phyloP scores from a whole-genome alignment of 2,797 vertebrate species.

The Betta splendens region DNA sequence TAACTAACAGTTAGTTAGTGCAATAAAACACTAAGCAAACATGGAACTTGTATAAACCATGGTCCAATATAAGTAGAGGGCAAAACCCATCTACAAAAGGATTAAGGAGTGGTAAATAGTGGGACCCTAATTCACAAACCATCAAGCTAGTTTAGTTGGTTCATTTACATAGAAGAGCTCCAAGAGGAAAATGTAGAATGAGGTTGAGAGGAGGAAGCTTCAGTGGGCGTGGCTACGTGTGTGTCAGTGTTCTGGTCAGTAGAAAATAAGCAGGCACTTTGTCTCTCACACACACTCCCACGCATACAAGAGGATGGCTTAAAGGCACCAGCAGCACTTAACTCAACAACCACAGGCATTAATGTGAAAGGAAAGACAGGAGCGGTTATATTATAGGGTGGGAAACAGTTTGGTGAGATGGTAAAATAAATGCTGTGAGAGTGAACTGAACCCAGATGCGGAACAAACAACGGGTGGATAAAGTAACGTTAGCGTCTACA shows the following conservation, averaged over 20 bases:
- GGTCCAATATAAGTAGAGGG: constrained; percentile 37
- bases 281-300: constrained; percentile 3
- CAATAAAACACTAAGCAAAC: constrained; percentile 49
- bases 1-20: constrained; percentile 47
- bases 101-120: too few relatives aligned
- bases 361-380: constrained; percentile 23
- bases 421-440: not conserved
- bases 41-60: constrained; percentile 30
- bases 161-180: constrained; percentile 7
- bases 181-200: constrained; percentile 23
- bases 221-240: constrained; percentile 25
- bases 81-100: too few relatives aligned
- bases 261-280: constrained; percentile 47
- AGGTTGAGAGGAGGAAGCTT: constrained; percentile 32
- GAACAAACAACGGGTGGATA: constrained; percentile 5
- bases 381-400: not conserved
- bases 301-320: constrained; percentile 74
- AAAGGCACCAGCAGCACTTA: constrained; percentile 62
- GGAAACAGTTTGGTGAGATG: constrained; percentile 1
- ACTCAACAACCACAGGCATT: constrained; percentile 16
- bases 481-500: constrained; percentile 8
- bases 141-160: constrained; percentile 1
- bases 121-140: constrained; percentile 2
- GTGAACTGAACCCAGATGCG: constrained; percentile 16
- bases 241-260: constrained; percentile 58